A percentile compares a stretch with the other conserved stretches of the same genome.
phyloP scores from a whole-genome alignment of 2,113 vertebrate genomes.

The Pelusios castaneus region DNA sequence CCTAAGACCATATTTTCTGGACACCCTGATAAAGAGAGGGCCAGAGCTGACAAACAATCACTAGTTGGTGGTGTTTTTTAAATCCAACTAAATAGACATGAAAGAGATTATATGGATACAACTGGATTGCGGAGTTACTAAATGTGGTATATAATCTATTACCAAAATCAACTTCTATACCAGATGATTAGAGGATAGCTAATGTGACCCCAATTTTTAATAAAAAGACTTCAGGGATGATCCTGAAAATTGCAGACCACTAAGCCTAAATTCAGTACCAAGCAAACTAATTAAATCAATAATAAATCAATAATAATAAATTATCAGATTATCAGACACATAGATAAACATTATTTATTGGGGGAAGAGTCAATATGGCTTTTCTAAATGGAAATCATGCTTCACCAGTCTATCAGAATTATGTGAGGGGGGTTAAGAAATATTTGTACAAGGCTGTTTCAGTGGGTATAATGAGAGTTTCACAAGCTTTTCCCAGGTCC shows the following conservation, averaged over 20 bases:
- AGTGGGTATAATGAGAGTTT: not conserved
- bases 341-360: not conserved
- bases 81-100: too few relatives aligned
- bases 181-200: not conserved
- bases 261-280: not conserved
- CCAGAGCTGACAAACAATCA: too few relatives aligned
- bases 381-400: not conserved
- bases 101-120: too few relatives aligned
- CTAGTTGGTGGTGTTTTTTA: too few relatives aligned
- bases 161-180: not conserved
- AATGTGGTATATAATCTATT: not conserved
- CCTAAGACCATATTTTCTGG: too few relatives aligned
- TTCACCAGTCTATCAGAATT: not conserved
- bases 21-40: too few relatives aligned
- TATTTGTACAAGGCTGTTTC: not conserved
- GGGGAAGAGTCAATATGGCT: not conserved
- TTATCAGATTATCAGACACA: not conserved
- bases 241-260: not conserved
- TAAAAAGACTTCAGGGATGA: not conserved
- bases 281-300: not conserved
- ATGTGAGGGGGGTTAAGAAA: not conserved
- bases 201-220: not conserved
- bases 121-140: not conserved
- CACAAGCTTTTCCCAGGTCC: not conserved
- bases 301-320: too few relatives aligned